Evolutionary conservation across 1,140 invertebrate genomes (phyloP).

Genomic region (Phortica variegata): DNA sequence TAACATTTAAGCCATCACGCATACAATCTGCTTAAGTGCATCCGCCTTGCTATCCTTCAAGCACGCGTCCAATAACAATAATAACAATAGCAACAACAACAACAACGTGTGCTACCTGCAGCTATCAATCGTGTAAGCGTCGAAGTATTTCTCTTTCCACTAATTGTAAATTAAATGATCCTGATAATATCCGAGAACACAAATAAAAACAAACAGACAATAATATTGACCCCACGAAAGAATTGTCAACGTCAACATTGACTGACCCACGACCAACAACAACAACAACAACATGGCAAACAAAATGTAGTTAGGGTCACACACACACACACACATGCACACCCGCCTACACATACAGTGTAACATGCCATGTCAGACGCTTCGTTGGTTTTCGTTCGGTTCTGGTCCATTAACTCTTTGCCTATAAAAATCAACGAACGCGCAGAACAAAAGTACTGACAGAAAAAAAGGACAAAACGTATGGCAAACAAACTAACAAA

Average conservation of each 20-base stretch:
- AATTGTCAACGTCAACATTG: slow-evolving; percentile 23
- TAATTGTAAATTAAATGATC: slow-evolving; percentile 55
- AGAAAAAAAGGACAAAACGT: too few species aligned
- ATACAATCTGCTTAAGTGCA: slow-evolving; percentile 24
- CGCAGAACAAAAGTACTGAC: background rate
- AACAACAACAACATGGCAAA: background rate
- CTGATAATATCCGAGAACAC: slow-evolving; percentile 51
- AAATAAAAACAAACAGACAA: slow-evolving; percentile 43
- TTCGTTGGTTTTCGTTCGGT: too few species aligned
- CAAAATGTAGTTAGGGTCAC: slow-evolving; percentile 18
- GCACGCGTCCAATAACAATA: slow-evolving; percentile 3
- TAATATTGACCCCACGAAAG: slow-evolving; percentile 6
- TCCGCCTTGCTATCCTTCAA: slow-evolving; percentile 12
- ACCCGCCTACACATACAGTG: slow-evolving; percentile 34
- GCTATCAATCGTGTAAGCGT: too few species aligned
- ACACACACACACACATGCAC: slow-evolving; percentile 1
- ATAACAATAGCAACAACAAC: background rate
- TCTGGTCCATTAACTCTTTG: slow-evolving; percentile 56
- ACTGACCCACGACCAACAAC: slow-evolving; percentile 24
- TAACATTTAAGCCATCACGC: slow-evolving; percentile 7
- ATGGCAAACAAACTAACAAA: slow-evolving; percentile 9
- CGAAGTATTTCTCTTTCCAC: slow-evolving; percentile 15
- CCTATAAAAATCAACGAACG: background rate
- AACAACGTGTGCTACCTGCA: too few species aligned
- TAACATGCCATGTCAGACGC: too few species aligned